Conservation (phyloP, 2,888 invertebrate genomes). For the Therioaphis trifolii region DNA sequence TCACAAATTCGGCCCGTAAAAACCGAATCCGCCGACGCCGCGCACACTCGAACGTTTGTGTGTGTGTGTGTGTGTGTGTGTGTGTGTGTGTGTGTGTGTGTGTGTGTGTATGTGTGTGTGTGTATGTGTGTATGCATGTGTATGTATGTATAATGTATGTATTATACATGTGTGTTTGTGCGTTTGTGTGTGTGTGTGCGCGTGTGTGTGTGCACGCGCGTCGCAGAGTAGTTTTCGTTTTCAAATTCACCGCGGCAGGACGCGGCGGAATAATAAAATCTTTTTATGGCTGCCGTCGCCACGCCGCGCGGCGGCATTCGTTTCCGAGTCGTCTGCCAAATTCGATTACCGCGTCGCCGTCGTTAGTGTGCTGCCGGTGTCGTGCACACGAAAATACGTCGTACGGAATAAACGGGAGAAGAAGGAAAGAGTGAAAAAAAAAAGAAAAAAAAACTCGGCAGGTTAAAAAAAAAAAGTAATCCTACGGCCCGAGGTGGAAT, state of each 20-base stretch:
- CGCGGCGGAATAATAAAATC: conserved; percentile 30
- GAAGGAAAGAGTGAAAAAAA: too few species aligned
- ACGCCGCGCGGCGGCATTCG: too few species aligned
- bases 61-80: background rate
- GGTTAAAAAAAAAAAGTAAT: too few species aligned
- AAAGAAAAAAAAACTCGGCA: too few species aligned
- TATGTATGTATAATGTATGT: too few species aligned
- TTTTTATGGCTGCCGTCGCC: conserved; percentile 7
- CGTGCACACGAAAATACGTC: too few species aligned
- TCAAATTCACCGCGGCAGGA: conserved; percentile 21
- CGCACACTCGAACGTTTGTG: too few species aligned
- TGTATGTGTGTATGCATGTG: background rate
- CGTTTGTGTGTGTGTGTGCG: background rate
- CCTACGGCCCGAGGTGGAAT: too few species aligned
- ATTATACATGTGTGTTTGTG: too few species aligned
- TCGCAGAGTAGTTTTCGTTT: background rate
- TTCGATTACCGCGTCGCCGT: background rate
- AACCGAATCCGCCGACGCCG: conserved; percentile 6
- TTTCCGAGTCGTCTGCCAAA: conserved; percentile 11
- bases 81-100: background rate
- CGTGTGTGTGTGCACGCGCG: background rate
- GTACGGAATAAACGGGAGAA: too few species aligned
- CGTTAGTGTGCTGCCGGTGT: too few species aligned
- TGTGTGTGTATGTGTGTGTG: background rate
- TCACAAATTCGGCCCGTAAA: conserved; percentile 48